phyloP scores from a whole-genome alignment of 2,888 invertebrate genomes.

The Hyposoter dolosus region DNA sequence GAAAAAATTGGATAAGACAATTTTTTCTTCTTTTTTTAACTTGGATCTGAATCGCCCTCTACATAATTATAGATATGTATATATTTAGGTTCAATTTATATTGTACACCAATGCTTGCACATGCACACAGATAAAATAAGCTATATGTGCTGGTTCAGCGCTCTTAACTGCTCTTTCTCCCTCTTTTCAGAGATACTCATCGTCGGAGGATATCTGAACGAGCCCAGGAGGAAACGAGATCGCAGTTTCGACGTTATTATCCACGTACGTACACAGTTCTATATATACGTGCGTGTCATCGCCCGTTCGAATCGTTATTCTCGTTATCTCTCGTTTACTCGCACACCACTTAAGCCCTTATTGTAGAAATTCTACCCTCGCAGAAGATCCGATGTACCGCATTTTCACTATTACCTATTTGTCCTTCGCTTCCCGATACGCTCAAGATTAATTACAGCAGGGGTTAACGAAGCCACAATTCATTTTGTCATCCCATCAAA shows the following conservation, averaged over 20 bases:
- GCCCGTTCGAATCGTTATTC: slow-evolving; percentile 56
- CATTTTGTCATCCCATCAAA: not conserved
- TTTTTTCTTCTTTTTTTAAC: not conserved
- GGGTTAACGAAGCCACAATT: slow-evolving; percentile 19
- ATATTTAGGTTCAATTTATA: slow-evolving; percentile 18
- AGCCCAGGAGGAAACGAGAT: slow-evolving; percentile 61
- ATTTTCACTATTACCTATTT: slow-evolving; percentile 24
- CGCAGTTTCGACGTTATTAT: slow-evolving; percentile 55
- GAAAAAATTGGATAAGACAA: not conserved
- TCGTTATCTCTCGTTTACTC: slow-evolving; percentile 53
- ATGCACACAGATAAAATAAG: slow-evolving; percentile 34
- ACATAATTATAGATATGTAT: slow-evolving; percentile 8
- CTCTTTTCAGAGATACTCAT: slow-evolving; percentile 58
- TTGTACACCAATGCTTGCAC: slow-evolving; percentile 31
- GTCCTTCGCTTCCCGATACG: not conserved
- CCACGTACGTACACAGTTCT: slow-evolving; percentile 17
- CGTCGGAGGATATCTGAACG: slow-evolving; percentile 61
- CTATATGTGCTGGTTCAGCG: slow-evolving; percentile 64
- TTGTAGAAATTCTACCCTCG: slow-evolving; percentile 38
- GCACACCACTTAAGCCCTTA: slow-evolving; percentile 31
- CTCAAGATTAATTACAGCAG: not conserved
- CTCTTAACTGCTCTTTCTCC: slow-evolving; percentile 54
- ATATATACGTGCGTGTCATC: slow-evolving; percentile 55
- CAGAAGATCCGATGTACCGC: slow-evolving; percentile 17
- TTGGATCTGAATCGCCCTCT: slow-evolving; percentile 38